Conservation (phyloP, 2,113 vertebrate species). For the Istiophorus platypterus region DNA sequence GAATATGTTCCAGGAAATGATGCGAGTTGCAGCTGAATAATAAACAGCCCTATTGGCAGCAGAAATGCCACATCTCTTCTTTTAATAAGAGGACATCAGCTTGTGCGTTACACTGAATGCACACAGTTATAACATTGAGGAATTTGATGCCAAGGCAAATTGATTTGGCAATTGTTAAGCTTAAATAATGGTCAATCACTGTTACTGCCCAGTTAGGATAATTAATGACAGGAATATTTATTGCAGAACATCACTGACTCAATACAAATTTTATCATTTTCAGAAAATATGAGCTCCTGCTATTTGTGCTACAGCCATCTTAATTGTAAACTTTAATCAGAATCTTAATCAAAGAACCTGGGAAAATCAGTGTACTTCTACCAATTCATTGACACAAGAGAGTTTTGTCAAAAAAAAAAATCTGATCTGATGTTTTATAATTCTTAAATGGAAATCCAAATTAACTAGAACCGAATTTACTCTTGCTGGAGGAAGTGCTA, state of each 20-base stretch:
- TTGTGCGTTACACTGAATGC: slow-evolving; percentile 5
- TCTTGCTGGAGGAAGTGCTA: no score
- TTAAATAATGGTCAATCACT: slow-evolving; percentile 39
- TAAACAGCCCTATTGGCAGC: slow-evolving; percentile 41
- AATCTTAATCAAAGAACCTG: not conserved
- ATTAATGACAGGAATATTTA: slow-evolving; percentile 37
- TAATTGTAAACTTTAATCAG: slow-evolving; percentile 14
- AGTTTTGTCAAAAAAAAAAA: no score
- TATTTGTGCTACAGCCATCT: not conserved
- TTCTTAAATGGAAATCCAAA: no score
- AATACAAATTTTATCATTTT: slow-evolving; percentile 34
- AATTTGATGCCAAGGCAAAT: slow-evolving; percentile 19
- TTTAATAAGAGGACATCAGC: slow-evolving; percentile 45
- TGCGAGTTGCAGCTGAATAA: slow-evolving; percentile 47
- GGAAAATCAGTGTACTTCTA: no score
- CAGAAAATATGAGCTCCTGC: not conserved
- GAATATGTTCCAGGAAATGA: slow-evolving; percentile 53
- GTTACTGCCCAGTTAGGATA: slow-evolving; percentile 18
- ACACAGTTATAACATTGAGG: slow-evolving; percentile 41
- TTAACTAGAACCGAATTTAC: no score
- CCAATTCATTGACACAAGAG: no score
- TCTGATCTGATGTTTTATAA: no score
- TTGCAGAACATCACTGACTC: slow-evolving; percentile 27
- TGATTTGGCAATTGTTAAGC: slow-evolving; percentile 36
- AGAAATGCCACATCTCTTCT: slow-evolving; percentile 17